phyloP scores from a whole-genome alignment of 2,113 vertebrate genomes.

The Strix uralensis region DNA sequence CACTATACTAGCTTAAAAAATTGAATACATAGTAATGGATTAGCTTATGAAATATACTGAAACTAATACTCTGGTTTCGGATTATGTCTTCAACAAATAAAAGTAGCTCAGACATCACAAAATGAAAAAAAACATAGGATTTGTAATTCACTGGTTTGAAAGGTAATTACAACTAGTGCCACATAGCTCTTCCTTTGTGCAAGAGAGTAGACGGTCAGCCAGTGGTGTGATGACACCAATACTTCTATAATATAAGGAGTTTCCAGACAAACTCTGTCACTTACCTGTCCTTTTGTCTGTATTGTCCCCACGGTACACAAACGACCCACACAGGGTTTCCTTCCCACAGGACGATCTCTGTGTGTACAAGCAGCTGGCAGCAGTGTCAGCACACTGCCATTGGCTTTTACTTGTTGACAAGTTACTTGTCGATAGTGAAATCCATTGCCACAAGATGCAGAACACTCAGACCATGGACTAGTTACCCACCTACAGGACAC shows the following conservation, averaged over 20 bases:
- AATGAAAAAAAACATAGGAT: not conserved
- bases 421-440: conserved; percentile 74
- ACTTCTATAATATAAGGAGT: rapidly evolving
- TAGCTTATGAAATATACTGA: not conserved
- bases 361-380: conserved; percentile 37
- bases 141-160: not conserved
- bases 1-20: not conserved
- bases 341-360: conserved; percentile 54
- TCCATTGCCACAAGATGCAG: conserved; percentile 79
- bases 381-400: conserved; percentile 37
- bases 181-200: not conserved
- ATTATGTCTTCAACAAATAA: not conserved
- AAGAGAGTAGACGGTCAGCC: not conserved
- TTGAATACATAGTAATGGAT: not conserved
- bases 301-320: conserved; percentile 64
- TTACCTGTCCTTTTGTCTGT: conserved; percentile 74
- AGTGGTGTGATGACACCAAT: rapidly evolving
- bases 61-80: not conserved
- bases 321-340: conserved; percentile 66
- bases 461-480: conserved; percentile 81
- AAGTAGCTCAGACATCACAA: not conserved
- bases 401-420: conserved; percentile 73
- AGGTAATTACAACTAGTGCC: not conserved
- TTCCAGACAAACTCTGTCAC: not conserved
- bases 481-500: conserved; percentile 76